Conservation (phyloP, 2,888 invertebrate genomes). For the Polydrusus tereticollis region DNA sequence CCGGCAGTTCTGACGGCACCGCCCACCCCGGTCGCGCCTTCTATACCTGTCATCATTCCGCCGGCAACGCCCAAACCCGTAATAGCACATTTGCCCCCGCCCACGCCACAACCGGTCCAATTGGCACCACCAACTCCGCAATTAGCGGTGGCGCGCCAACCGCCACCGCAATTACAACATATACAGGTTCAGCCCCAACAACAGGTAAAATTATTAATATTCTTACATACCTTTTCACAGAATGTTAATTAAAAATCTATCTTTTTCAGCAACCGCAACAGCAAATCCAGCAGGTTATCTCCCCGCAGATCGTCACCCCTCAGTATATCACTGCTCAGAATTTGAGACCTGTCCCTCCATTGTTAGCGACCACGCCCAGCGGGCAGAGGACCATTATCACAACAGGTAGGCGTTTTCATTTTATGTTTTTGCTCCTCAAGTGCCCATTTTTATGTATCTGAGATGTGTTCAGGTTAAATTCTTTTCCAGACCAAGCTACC, state of each 20-base stretch:
- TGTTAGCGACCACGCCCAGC: conserved; percentile 60
- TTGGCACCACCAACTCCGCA: conserved; percentile 56
- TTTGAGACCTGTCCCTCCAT: conserved; percentile 63
- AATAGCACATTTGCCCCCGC: conserved; percentile 42
- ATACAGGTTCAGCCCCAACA: conserved; percentile 40
- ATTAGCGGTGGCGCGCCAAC: conserved; percentile 25
- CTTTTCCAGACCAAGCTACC: conserved; percentile 44
- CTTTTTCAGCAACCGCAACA: conserved; percentile 19
- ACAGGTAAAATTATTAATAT: conserved; percentile 15
- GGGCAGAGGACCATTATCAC: conserved; percentile 61
- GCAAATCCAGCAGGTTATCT: conserved; percentile 40
- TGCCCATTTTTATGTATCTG: no score
- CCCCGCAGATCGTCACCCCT: conserved; percentile 49
- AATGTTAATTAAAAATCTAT: background rate
- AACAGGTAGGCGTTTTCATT: conserved; percentile 53
- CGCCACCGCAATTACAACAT: conserved; percentile 38
- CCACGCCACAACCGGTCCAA: conserved; percentile 47
- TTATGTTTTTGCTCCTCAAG: no score
- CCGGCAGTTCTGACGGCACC: conserved; percentile 54
- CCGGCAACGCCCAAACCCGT: conserved; percentile 51
- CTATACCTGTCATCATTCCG: conserved; percentile 40
- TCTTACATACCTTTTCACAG: background rate
- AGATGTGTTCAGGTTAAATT: background rate
- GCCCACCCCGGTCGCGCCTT: conserved; percentile 49
- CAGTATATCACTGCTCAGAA: conserved; percentile 56